Conservation (phyloP, 2,888 invertebrate species). For the Clostera curtula region DNA sequence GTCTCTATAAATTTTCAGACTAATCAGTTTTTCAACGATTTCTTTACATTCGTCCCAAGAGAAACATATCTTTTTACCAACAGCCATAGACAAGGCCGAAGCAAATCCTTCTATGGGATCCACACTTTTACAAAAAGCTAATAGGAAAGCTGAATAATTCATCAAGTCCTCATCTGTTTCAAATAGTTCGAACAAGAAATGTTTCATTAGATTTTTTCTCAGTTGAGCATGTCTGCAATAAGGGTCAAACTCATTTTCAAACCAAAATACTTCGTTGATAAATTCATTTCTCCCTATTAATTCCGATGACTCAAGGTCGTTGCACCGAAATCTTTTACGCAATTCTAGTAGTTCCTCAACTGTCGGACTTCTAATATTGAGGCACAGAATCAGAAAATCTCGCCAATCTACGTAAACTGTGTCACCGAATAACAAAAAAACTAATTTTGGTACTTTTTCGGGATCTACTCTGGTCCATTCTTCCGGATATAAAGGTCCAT, state of each 20-base stretch:
- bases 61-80: slow-evolving; percentile 71
- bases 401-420: slow-evolving; percentile 77
- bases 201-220: slow-evolving; percentile 58
- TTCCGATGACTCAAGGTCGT: slow-evolving; percentile 57
- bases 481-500: slow-evolving; percentile 44
- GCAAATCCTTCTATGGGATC: slow-evolving; percentile 72
- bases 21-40: slow-evolving; percentile 54
- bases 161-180: slow-evolving; percentile 55
- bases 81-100: slow-evolving; percentile 71
- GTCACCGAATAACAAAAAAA: slow-evolving; percentile 68
- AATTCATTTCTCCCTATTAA: slow-evolving; percentile 46
- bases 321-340: slow-evolving; percentile 59
- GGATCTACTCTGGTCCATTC: slow-evolving; percentile 58
- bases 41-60: slow-evolving; percentile 60
- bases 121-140: slow-evolving; percentile 77
- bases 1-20: slow-evolving; percentile 49
- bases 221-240: slow-evolving; percentile 34
- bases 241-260: slow-evolving; percentile 44
- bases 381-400: slow-evolving; percentile 77
- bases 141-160: slow-evolving; percentile 77
- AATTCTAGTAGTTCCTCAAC: slow-evolving; percentile 67
- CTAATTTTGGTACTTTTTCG: slow-evolving; percentile 54
- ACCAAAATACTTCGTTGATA: slow-evolving; percentile 48
- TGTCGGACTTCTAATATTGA: slow-evolving; percentile 72
- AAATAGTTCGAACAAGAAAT: slow-evolving; percentile 75